A percentile compares a stretch with the other conserved stretches of the same genome.
Conservation (phyloP, 2,113 vertebrate genomes). For the Gavia stellata region DNA sequence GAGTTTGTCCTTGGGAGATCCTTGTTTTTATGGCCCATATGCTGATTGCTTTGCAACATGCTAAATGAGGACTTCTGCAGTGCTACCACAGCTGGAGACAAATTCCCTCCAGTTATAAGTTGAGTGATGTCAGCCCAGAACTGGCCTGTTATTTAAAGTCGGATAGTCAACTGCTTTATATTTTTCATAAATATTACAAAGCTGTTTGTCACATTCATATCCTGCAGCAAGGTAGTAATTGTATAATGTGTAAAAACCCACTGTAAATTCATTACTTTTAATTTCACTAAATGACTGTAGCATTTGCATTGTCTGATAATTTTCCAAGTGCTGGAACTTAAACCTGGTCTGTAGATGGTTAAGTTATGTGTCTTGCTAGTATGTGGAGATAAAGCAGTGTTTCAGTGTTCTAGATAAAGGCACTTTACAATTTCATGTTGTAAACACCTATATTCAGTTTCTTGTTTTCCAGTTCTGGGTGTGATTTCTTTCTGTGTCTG, state of each 20-base stretch:
- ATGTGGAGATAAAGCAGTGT: background rate
- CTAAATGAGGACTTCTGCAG: background rate
- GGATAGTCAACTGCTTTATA: background rate
- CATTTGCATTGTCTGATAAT: background rate
- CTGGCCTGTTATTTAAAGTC: background rate
- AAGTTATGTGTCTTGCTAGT: background rate
- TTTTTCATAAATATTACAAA: slow-evolving; percentile 4
- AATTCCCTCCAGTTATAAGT: background rate
- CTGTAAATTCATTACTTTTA: background rate
- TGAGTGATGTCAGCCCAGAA: background rate
- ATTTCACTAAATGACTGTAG: background rate
- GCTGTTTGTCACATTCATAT: background rate
- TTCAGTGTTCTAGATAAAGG: background rate
- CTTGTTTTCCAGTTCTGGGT: background rate
- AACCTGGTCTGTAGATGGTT: background rate
- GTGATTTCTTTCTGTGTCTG: background rate
- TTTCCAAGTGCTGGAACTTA: background rate
- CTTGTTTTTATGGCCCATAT: background rate
- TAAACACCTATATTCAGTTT: background rate
- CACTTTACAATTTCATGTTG: background rate
- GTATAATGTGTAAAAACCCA: background rate
- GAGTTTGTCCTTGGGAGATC: background rate
- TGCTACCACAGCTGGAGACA: background rate
- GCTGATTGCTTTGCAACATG: background rate
- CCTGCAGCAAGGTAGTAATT: background rate